Evolutionary conservation across 92 coral and sea anemone genomes (phyloP).

Genomic region (Bergia puertoricense): DNA sequence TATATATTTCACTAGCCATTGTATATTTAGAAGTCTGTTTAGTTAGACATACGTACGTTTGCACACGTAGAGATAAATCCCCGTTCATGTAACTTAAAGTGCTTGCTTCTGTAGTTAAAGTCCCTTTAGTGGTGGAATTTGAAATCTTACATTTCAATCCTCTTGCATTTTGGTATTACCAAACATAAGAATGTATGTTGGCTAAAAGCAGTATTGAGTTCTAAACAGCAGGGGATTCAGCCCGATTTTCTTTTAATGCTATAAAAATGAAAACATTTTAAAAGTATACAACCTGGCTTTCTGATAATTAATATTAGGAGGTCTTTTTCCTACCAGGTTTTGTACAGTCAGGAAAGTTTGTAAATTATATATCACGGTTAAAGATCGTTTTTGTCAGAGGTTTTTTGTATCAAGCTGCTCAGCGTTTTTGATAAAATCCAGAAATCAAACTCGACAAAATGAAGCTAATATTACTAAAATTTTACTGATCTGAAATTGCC

Average conservation of each 20-base stretch:
- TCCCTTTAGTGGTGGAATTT: background rate
- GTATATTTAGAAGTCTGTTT: constrained; percentile 38
- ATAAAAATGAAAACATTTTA: no score
- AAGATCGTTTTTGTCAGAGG: background rate
- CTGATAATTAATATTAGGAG: background rate
- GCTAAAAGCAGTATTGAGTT: background rate
- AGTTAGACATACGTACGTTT: constrained; percentile 36
- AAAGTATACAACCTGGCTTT: background rate
- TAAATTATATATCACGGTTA: constrained; percentile 2
- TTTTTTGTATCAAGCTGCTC: constrained; percentile 1
- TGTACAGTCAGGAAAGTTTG: constrained; percentile 24
- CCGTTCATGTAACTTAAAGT: background rate
- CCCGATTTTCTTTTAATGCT: background rate
- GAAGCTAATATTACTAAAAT: background rate
- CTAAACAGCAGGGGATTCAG: background rate
- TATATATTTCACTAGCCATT: constrained; percentile 26
- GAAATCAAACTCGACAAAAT: background rate
- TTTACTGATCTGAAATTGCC: background rate
- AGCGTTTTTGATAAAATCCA: background rate
- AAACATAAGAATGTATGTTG: background rate
- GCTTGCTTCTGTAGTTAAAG: background rate
- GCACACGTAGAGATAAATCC: constrained; percentile 2
- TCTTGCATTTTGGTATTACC: constrained; percentile 31
- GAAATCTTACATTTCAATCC: background rate
- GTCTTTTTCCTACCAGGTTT: constrained; percentile 10